These are phyloP conservation scores for Formica exsecta DNA, from an alignment of 1,140 invertebrate species.

Conservation along the genomic window DNA sequence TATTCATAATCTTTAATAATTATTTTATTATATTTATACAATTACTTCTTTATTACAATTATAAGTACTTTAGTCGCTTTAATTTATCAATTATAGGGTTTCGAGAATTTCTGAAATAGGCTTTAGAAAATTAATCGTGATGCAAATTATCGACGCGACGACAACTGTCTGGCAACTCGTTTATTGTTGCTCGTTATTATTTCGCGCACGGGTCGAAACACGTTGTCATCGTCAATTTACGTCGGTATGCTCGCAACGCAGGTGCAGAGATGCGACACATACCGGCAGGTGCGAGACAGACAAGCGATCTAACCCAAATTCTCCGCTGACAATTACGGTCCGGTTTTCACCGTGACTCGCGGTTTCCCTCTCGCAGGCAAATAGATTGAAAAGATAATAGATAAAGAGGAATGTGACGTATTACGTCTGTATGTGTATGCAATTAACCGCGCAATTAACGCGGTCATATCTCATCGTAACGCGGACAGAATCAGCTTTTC, in stretches of 20 bases:
- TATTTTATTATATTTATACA: neutral
- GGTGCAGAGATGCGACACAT: slow-evolving; percentile 60
- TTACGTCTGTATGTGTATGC: neutral
- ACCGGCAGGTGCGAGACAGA: slow-evolving; percentile 56
- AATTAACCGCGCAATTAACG: slow-evolving; percentile 41
- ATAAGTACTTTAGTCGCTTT: too few species aligned
- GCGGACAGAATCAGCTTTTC: neutral
- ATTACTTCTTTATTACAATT: too few species aligned
- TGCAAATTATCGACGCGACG: neutral
- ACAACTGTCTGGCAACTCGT: neutral
- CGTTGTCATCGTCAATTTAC: slow-evolving; percentile 20
- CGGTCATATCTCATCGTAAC: slow-evolving; percentile 24
- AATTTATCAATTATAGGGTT: neutral
- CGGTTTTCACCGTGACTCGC: slow-evolving; percentile 72
- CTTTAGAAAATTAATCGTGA: neutral
- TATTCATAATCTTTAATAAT: neutral
- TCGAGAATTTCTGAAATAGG: neutral
- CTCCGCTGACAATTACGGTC: neutral
- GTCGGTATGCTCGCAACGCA: neutral
- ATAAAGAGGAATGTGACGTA: slow-evolving; percentile 22
- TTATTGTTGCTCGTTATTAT: slow-evolving; percentile 34
- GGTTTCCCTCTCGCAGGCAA: slow-evolving; percentile 75
- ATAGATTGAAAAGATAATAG: slow-evolving; percentile 63
- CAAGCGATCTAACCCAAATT: slow-evolving; percentile 55
- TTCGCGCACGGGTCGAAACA: neutral